Base-by-base conservation (phyloP, 2,113 vertebrate species). In the Psammodynastes pulverulentus region DNA sequence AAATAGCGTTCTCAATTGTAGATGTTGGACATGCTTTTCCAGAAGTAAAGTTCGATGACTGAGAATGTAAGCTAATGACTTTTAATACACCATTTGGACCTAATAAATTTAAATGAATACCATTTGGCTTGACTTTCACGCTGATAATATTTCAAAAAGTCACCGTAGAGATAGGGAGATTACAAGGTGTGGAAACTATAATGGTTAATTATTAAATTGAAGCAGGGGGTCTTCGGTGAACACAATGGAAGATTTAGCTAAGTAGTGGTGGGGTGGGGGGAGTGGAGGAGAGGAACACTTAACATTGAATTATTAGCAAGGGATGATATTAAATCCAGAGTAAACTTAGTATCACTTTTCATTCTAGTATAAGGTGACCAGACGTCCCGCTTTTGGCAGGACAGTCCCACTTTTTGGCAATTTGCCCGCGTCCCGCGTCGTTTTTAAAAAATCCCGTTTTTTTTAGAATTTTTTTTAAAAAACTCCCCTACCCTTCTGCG, bases 191-290 rank as follows among this genome's bases (percentile, higher is more conserved):
- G 92, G 72, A 46, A 1, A 1, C 87, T 85, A 46, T 91, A 89
- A 46, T 86, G 91, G 8, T 56, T 94, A 91, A 93, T 90, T 48
- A 62, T 92, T 94, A 84, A 72, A 93, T 95, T 92, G 52, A 94
- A 62, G 26, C 62, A 4, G 49, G 34, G 34, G 45, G 89, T 53
- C 5, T 89, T 52, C 48, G 46, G 86, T 90, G 67, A 48, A 72
- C 10, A 17, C 19, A 90, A 9, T 0, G 86, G 88, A 92, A 90
- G 0, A 45, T 72, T 9, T 56, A 89, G 9, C 8, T 3, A 93
- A 58, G 53, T 90, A 86, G 62, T 52, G 49, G 10, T 58, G 56
- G 53, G 53, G 24, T 5, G 67, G 56, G 26, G 84, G 43, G 7
- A 51, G 26, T 17, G 19, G 84, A 9, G 43, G 67, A 54, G 7